phyloP scores from a whole-genome alignment of 2,888 invertebrate genomes.

The Labia minor region DNA sequence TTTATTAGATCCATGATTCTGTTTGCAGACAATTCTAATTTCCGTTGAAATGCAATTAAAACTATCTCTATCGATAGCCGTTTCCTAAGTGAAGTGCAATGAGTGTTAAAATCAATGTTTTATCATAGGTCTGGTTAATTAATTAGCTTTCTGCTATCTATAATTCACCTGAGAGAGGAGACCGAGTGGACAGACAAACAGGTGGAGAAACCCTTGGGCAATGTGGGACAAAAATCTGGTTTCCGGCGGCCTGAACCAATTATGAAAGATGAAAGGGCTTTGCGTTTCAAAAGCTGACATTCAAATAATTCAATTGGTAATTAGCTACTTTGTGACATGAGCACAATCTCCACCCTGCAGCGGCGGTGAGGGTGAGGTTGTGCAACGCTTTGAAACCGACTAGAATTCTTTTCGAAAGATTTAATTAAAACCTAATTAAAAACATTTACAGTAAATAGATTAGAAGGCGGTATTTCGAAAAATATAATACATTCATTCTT shows the following conservation, averaged over 20 bases:
- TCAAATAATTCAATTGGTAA: constrained; percentile 13
- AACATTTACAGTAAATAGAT: neutral
- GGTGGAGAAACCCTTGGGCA: neutral
- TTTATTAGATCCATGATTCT: too few species aligned
- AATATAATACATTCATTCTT: neutral
- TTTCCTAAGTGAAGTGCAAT: neutral
- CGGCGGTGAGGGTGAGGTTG: neutral
- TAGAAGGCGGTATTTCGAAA: neutral
- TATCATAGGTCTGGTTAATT: neutral
- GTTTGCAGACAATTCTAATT: neutral
- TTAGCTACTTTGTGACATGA: constrained; percentile 13
- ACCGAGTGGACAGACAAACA: neutral
- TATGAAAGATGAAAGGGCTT: constrained; percentile 13
- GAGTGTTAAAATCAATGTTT: neutral
- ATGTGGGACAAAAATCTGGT: neutral
- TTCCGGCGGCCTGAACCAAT: constrained; percentile 13
- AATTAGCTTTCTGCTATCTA: neutral
- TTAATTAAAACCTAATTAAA: constrained; percentile 7
- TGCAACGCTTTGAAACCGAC: neutral
- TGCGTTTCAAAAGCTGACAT: constrained; percentile 13
- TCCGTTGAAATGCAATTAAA: neutral
- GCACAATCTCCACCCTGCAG: neutral
- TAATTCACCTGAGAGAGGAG: neutral
- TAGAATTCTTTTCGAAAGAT: neutral
- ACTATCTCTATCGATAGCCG: neutral